Percentiles rank a stretch among this genome's conserved stretches.
Evolutionary conservation across 2,888 invertebrate species (phyloP).

Genomic region (Bibio marci): DNA sequence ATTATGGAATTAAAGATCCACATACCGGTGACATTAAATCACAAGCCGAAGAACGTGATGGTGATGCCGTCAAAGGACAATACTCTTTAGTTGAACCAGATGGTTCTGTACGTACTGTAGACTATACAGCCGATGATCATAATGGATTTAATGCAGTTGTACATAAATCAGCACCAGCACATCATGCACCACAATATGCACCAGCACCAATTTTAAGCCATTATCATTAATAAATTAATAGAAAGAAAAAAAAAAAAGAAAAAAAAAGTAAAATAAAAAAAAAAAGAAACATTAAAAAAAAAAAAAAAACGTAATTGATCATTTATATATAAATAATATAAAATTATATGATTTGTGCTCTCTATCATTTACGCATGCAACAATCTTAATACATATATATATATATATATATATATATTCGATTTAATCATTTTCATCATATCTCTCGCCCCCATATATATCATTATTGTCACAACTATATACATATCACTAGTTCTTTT

Average conservation of each 20-base stretch:
- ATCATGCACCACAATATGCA: constrained; percentile 23
- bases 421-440: no score
- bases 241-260: not conserved
- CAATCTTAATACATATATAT: no score
- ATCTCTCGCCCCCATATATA: no score
- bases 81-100: constrained; percentile 35
- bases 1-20: constrained; percentile 51
- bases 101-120: constrained; percentile 35
- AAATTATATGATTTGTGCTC: no score
- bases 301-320: no score
- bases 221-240: constrained; percentile 19
- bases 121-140: constrained; percentile 52
- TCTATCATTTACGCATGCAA: no score
- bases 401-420: no score
- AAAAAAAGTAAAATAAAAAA: no score
- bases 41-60: constrained; percentile 49
- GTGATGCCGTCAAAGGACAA: constrained; percentile 54
- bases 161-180: constrained; percentile 42
- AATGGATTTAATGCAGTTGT: constrained; percentile 55
- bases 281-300: no score
- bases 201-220: constrained; percentile 26
- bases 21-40: constrained; percentile 57
- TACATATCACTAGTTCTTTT: no score
- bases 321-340: no score
- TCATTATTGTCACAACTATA: no score